Evolutionary conservation across 92 coral and sea anemone genomes (phyloP), one percentile per base, ranked within the genome.

Genomic region (Hydrozoanthus gracilis): DNA sequence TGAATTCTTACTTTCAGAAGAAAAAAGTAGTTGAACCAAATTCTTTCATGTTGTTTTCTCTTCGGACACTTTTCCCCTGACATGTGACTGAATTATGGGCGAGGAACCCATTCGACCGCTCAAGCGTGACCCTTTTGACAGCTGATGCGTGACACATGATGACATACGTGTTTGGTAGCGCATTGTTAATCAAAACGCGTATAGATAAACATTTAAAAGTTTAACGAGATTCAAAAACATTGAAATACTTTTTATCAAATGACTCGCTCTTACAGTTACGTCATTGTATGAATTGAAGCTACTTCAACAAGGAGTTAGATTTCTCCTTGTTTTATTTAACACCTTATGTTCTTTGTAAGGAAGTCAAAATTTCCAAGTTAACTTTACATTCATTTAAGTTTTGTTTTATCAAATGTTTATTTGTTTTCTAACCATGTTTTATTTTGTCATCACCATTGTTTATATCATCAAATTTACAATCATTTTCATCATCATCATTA

Each of bases 31-130:
- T 65, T 58, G 85, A 47, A 16, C 85, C 60, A 64, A 46, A 64
- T 80, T 20, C 54, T 12, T 67, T 6, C 16, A 14, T 62, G 85
- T 68, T 68, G 14, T 27, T 65, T 48, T 62, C 3, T 48, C 58
- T 18, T 15, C 48, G 65, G 27, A 80, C 56, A 20, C 17, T 62
- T 65, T 80, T 65, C 74, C 10, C 13, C 44, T 65, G 47, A 65
- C 85, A 80, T 80, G 85, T 64, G 72, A 80, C n/a, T 64, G 85
- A 55, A 46, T 56, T 14, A 65, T 45, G 16, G 85, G 47, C 69
- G 51, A 35, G 58, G 73, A 65, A 65, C 6, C 85, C 85, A 65
- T 65, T 65, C 15, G 27, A 66, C 62, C 17, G 62, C 48, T 17
- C 60, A 50, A 8, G 75, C 85, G 74, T 74, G 79, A 74, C 79